phyloP scores from a whole-genome alignment of 2,888 invertebrate species.

The Biston betularia region DNA sequence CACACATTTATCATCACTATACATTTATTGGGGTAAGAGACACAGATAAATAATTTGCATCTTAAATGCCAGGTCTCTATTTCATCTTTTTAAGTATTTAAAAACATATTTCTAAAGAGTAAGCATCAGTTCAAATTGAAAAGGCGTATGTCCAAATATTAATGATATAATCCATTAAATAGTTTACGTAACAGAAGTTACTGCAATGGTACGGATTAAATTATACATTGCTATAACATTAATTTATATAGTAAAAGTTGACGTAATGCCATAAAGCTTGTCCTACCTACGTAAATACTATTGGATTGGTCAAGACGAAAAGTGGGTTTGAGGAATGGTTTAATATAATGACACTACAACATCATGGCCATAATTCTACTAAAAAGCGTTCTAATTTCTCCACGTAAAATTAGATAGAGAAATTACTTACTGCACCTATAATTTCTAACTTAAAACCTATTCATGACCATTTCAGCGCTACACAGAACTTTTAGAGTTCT shows the following conservation, averaged over 20 bases:
- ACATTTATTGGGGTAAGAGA: no score
- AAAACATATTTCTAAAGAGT: neutral
- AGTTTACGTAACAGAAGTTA: conserved; percentile 35
- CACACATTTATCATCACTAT: no score
- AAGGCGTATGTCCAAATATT: conserved; percentile 33
- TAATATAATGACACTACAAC: neutral
- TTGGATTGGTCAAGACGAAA: conserved; percentile 44
- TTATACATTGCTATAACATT: conserved; percentile 36
- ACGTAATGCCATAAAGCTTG: conserved; percentile 42
- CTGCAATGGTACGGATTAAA: conserved; percentile 43
- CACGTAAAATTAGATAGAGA: no score
- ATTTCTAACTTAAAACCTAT: no score
- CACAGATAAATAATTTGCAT: no score
- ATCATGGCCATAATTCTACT: conserved; percentile 12
- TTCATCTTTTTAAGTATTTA: neutral
- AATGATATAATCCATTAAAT: conserved; percentile 32
- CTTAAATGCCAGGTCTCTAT: neutral
- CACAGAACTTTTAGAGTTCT: no score
- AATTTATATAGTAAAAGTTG: conserved; percentile 42
- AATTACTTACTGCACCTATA: no score
- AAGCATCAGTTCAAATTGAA: neutral
- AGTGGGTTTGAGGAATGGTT: conserved; percentile 44
- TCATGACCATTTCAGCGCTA: no score
- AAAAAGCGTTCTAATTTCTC: no score
- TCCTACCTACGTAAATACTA: conserved; percentile 39